phyloP scores from a whole-genome alignment of 2,888 invertebrate species.

The Dryococelus australis region DNA sequence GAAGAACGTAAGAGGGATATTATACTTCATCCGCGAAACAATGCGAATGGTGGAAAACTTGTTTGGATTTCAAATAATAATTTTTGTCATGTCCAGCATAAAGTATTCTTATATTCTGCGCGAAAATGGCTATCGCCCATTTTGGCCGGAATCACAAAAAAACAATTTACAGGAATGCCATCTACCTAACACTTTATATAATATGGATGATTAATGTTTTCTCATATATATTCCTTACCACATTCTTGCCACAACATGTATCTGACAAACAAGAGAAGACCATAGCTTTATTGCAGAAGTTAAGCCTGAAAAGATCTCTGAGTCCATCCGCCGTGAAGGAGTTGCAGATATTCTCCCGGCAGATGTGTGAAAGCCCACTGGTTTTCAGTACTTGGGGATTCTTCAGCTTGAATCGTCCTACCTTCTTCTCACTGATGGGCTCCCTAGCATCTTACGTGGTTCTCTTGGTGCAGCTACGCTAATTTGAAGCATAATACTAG shows the following conservation, averaged over 20 bases:
- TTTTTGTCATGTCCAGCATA: neutral
- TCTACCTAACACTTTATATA: neutral
- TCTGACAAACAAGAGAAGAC: neutral
- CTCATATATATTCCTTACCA: neutral
- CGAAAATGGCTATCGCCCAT: neutral
- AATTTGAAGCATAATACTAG: too few species aligned
- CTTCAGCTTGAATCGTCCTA: neutral
- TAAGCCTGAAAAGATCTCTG: neutral
- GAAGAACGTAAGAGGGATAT: neutral
- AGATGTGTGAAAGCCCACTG: neutral
- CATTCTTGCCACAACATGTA: neutral
- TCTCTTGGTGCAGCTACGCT: too few species aligned
- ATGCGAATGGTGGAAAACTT: neutral
- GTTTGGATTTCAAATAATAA: neutral
- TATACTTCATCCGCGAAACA: neutral
- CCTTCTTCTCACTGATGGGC: conserved; percentile 1
- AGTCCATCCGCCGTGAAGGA: neutral
- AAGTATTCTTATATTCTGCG: neutral
- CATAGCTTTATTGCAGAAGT: neutral
- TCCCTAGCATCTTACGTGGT: neutral
- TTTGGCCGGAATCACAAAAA: neutral
- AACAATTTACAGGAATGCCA: neutral
- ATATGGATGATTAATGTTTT: neutral
- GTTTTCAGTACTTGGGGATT: conserved; percentile 12
- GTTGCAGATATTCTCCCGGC: neutral